Conservation (phyloP, 2,888 invertebrate species). For the Clitarchus hookeri region DNA sequence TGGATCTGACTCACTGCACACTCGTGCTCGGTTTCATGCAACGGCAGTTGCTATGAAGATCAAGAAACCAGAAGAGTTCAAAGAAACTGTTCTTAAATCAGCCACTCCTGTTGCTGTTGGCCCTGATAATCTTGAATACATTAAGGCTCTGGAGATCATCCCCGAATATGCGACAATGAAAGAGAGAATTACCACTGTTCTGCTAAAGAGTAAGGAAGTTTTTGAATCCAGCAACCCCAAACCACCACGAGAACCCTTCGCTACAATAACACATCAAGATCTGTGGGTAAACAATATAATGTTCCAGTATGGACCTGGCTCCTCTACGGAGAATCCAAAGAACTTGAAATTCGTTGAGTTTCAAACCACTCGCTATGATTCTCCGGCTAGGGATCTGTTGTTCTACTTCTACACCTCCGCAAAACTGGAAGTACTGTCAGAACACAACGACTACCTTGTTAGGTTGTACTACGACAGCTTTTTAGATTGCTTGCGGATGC, state of each 20-base stretch:
- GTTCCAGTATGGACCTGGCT: conserved; percentile 49
- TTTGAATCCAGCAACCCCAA: conserved; percentile 34
- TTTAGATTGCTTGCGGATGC: conserved; percentile 45
- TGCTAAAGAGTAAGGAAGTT: conserved; percentile 49
- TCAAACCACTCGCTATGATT: conserved; percentile 49
- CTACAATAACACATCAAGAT: conserved; percentile 52
- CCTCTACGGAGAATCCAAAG: conserved; percentile 36
- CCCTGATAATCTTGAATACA: not conserved
- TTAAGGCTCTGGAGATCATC: not conserved
- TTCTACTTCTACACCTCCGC: conserved; percentile 53
- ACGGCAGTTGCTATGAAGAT: conserved; percentile 47
- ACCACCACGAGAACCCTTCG: conserved; percentile 48
- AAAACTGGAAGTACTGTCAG: conserved; percentile 48
- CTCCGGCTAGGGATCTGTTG: conserved; percentile 51
- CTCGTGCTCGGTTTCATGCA: conserved; percentile 35
- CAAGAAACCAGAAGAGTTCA: conserved; percentile 50
- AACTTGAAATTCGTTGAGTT: conserved; percentile 54
- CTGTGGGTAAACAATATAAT: conserved; percentile 56
- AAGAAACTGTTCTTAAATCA: conserved; percentile 46
- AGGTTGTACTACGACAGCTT: conserved; percentile 51
- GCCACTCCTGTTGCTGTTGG: conserved; percentile 34
- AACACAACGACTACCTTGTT: conserved; percentile 50
- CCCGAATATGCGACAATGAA: conserved; percentile 18
- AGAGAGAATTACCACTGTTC: conserved; percentile 46
- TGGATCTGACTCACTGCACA: conserved; percentile 45